Conservation (phyloP, 1,140 invertebrate species). For the Eupeodes corollae region DNA sequence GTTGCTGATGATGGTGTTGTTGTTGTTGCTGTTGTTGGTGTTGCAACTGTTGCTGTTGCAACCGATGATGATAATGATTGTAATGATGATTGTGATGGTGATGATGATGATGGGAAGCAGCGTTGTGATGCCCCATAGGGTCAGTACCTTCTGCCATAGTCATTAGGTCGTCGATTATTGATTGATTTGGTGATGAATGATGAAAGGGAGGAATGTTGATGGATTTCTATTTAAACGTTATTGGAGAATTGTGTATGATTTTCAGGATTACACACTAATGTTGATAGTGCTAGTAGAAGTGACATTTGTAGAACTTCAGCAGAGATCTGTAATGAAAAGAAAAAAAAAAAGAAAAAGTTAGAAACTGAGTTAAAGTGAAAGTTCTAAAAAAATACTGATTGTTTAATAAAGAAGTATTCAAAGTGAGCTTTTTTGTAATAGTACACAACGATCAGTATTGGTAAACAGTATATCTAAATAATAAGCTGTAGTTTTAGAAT, state of each 20-base stretch:
- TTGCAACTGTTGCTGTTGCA: slow-evolving; percentile 15
- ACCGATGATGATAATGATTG: slow-evolving; percentile 19
- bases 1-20: slow-evolving; percentile 7
- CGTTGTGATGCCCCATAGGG: slow-evolving; percentile 36
- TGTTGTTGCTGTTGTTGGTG: slow-evolving; percentile 5
- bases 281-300: too few relatives aligned
- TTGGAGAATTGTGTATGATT: background rate
- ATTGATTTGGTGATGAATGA: background rate
- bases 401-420: too few relatives aligned
- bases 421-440: too few relatives aligned
- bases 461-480: too few relatives aligned
- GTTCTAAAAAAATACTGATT: too few relatives aligned
- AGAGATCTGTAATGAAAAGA: slow-evolving; percentile 2
- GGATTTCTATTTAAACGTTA: background rate
- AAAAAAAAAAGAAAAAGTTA: background rate
- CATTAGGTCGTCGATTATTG: slow-evolving; percentile 34
- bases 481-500: too few relatives aligned
- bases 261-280: too few relatives aligned
- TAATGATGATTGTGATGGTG: slow-evolving; percentile 21
- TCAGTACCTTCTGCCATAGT: slow-evolving; percentile 39
- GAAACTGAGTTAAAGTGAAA: too few relatives aligned
- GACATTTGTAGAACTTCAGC: background rate
- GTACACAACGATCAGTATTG: too few relatives aligned
- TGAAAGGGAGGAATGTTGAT: background rate
- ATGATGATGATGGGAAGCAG: slow-evolving; percentile 26